These are phyloP conservation scores for Drosophila guanche DNA, from an alignment of 1,140 invertebrate genomes.

Conservation along the genomic window DNA sequence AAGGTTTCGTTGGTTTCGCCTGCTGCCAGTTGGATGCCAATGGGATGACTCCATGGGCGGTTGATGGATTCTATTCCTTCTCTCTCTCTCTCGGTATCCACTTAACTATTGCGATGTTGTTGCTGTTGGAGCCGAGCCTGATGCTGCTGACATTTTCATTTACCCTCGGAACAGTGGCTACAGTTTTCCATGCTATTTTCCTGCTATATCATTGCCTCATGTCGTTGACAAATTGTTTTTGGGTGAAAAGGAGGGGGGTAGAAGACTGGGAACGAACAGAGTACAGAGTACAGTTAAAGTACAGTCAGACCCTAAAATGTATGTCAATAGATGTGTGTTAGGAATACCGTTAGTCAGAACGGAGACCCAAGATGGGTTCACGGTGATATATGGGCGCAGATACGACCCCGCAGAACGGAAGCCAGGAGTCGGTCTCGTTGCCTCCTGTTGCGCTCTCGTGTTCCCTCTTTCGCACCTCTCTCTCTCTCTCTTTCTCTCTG, in stretches of 20 bases:
- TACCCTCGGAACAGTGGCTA: slow-evolving; percentile 54
- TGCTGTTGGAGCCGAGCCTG: slow-evolving; percentile 9
- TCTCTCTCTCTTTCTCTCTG: not conserved
- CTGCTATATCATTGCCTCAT: slow-evolving; percentile 56
- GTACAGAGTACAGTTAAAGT: not conserved
- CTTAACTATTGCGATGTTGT: slow-evolving; percentile 50
- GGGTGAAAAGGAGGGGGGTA: not conserved
- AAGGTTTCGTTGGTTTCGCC: slow-evolving; percentile 34
- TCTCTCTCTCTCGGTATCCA: slow-evolving; percentile 19
- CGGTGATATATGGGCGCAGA: slow-evolving; percentile 55
- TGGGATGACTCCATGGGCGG: slow-evolving; percentile 57
- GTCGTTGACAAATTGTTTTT: slow-evolving; percentile 72
- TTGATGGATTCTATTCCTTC: slow-evolving; percentile 75
- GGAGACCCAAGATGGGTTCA: slow-evolving; percentile 44
- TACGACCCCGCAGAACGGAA: not conserved
- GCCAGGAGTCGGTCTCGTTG: not conserved
- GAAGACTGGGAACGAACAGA: not conserved
- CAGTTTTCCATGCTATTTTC: slow-evolving; percentile 44
- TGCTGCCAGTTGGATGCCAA: slow-evolving; percentile 53
- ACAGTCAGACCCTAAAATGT: slow-evolving; percentile 45
- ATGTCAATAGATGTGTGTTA: slow-evolving; percentile 61
- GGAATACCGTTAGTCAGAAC: slow-evolving; percentile 59
- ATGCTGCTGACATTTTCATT: slow-evolving; percentile 71
- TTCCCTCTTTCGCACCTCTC: slow-evolving; percentile 5
- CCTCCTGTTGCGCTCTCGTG: slow-evolving; percentile 66